Evolutionary conservation across 2,113 vertebrate genomes (phyloP), one percentile per base, ranked within the genome.

Genomic region (Callipepla squamata): DNA sequence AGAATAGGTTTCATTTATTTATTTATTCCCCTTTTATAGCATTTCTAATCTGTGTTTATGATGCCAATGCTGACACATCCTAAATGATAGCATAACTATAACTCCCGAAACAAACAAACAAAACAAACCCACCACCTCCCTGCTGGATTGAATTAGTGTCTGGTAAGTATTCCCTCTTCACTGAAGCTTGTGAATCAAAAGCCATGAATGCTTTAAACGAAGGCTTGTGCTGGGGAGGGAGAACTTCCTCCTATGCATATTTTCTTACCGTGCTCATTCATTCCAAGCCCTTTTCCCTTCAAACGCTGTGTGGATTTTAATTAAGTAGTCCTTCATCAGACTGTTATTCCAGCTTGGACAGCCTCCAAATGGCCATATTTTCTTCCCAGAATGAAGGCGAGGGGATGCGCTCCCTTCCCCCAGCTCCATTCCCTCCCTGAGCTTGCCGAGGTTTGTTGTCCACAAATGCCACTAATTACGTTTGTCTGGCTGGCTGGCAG

Each of bases 151-250:
- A 87, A 95, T 66, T 51, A 91, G 90, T 34, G 67, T 23, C 66
- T 86, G 94, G 78, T 61, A 82, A 92, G 84, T 19, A 23, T 76
- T 80, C 81, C 83, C 47, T 70, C 87, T 80, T 87, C 14, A 0
- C 62, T 93, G 58, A 55, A 78, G 91, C 89, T 45, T 42, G 75
- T 90, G 95, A 95, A 95, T 93, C 90, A 94, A 75, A 76, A 48
- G 20, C 28, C 63, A 68, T 42, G 50, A 59, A 70, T 7, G 44
- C 30, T 72, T 89, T 78, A 26, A 75, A 58, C 55, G 73, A 73
- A 65, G 47, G 61, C 65, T 59, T 38, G 79, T 32, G 68, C 86
- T 2, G 28, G 42, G 62, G 50, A 84, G 74, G 67, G 42, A 66
- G 69, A 74, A 88, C 88, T 85, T 79, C n/a, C 34, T 36, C 73